Evolutionary conservation across 2,888 invertebrate genomes (phyloP).

Genomic region (Drosophila borealis): DNA sequence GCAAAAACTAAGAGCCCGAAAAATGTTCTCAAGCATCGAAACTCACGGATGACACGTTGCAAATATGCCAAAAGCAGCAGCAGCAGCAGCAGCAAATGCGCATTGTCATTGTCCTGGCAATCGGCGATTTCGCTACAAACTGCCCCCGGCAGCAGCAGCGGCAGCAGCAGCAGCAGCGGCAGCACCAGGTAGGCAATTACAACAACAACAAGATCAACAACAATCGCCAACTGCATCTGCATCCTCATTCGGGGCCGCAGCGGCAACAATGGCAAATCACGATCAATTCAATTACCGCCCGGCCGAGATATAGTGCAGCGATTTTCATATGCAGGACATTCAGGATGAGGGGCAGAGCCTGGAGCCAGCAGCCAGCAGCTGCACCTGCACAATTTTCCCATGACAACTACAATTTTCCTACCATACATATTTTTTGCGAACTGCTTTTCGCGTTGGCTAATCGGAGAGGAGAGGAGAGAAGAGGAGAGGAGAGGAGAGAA

Average conservation of each 20-base stretch:
- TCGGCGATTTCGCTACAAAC: slow-evolving; percentile 62
- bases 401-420: slow-evolving; percentile 46
- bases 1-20: slow-evolving; percentile 23
- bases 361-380: slow-evolving; percentile 39
- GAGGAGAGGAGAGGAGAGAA: neutral
- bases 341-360: slow-evolving; percentile 23
- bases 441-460: slow-evolving; percentile 45
- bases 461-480: slow-evolving; percentile 1
- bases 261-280: slow-evolving; percentile 77
- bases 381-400: slow-evolving; percentile 82
- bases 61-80: slow-evolving; percentile 51
- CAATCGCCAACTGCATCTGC: slow-evolving; percentile 42
- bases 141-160: slow-evolving; percentile 41
- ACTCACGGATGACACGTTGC: slow-evolving; percentile 70
- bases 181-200: slow-evolving; percentile 31
- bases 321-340: slow-evolving; percentile 46
- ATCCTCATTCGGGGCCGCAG: slow-evolving; percentile 15
- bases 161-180: neutral
- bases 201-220: slow-evolving; percentile 9
- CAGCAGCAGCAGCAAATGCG: slow-evolving; percentile 58
- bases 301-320: slow-evolving; percentile 49
- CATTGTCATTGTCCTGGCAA: slow-evolving; percentile 71
- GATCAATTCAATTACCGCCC: slow-evolving; percentile 81
- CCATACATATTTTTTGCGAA: slow-evolving; percentile 14
- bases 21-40: slow-evolving; percentile 70